phyloP scores from a whole-genome alignment of 1,140 invertebrate genomes.

The Psilanteris sp. region DNA sequence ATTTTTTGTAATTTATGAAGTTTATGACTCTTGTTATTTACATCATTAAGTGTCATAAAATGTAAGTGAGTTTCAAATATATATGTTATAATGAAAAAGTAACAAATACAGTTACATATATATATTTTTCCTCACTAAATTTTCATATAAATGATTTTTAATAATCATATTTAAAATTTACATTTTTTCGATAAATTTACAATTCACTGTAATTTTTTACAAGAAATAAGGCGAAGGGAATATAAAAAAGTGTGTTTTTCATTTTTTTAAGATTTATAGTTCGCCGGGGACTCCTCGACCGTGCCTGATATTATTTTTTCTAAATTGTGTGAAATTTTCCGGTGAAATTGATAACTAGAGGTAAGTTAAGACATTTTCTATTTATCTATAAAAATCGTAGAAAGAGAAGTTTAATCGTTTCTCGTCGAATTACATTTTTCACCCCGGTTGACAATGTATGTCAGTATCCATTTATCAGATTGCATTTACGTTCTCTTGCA shows the following conservation, averaged over 20 bases:
- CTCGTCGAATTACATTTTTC: slow-evolving; percentile 39
- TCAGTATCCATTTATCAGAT: slow-evolving; percentile 45
- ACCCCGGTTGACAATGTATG: slow-evolving; percentile 24
- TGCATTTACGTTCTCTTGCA: slow-evolving; percentile 1
- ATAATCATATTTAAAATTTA: no score
- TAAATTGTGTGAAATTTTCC: slow-evolving; percentile 43
- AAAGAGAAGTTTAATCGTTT: slow-evolving; percentile 31
- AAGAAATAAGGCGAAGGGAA: not conserved
- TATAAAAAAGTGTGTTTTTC: slow-evolving; percentile 36
- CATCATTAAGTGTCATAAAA: no score
- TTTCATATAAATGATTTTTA: no score
- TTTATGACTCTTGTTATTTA: no score
- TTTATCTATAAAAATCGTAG: slow-evolving; percentile 21
- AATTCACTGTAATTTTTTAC: not conserved
- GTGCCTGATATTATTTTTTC: slow-evolving; percentile 35
- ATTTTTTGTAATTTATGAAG: no score
- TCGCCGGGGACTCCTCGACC: slow-evolving; percentile 12
- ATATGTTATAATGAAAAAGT: no score
- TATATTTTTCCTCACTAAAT: no score
- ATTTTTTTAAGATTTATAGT: slow-evolving; percentile 47
- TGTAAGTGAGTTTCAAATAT: no score
- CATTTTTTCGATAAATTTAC: no score
- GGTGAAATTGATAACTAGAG: slow-evolving; percentile 45
- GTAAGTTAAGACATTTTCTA: slow-evolving; percentile 36
- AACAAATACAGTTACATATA: no score